Evolutionary conservation across 2,888 invertebrate genomes (phyloP).

Genomic region (Apamea crenata): DNA sequence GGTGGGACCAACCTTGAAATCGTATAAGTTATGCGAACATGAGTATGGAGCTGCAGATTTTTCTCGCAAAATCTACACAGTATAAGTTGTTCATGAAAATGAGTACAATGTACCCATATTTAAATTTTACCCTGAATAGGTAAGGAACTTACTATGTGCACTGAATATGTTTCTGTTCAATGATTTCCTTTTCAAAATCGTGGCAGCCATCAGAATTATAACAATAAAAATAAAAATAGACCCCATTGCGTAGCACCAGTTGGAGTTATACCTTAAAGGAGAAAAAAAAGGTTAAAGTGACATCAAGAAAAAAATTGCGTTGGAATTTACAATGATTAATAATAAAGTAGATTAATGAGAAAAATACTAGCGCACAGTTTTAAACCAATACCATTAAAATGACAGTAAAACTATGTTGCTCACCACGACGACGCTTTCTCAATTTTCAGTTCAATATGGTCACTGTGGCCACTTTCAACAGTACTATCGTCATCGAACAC

Average conservation of each 20-base stretch:
- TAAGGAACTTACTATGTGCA: conserved; percentile 34
- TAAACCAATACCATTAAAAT: background rate
- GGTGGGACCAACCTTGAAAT: background rate
- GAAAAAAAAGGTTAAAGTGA: background rate
- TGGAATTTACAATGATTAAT: background rate
- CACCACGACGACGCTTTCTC: conserved; percentile 32
- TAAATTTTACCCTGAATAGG: background rate
- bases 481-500: background rate
- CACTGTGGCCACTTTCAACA: background rate
- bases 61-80: background rate
- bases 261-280: conserved; percentile 32
- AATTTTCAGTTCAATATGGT: conserved; percentile 35
- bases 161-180: conserved; percentile 33
- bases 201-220: conserved; percentile 11
- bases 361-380: background rate
- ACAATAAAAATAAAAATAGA: conserved; percentile 29
- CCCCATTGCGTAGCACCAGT: conserved; percentile 46
- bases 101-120: background rate
- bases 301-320: background rate
- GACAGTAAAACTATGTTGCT: background rate
- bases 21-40: background rate
- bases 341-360: background rate
- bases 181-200: conserved; percentile 25
- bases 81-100: background rate
- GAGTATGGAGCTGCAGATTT: background rate